Evolutionary conservation across 2,113 vertebrate genomes (phyloP).

Genomic region (Corydoras maculifer): DNA sequence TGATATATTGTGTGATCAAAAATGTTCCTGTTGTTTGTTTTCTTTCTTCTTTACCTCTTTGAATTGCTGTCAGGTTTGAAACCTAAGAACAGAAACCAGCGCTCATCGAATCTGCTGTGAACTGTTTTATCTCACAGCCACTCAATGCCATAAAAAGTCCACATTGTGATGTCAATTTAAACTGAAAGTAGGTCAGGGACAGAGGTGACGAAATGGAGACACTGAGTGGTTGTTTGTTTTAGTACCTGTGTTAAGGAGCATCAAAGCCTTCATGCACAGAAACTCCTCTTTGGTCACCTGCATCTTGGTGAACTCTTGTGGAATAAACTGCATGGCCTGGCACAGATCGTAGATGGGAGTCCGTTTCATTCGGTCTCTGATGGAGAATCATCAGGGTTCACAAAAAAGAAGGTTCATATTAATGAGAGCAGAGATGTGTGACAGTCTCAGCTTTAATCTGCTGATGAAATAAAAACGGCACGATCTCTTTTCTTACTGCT

Average conservation of each 20-base stretch:
- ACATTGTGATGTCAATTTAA: conserved; percentile 4
- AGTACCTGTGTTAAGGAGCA: conserved; percentile 91
- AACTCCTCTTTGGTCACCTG: conserved; percentile 91
- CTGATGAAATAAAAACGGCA: not conserved
- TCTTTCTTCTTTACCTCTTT: too few relatives aligned
- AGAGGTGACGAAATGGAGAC: not conserved
- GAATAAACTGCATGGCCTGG: conserved; percentile 90
- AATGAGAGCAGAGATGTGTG: too few relatives aligned
- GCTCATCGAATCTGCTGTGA: not conserved
- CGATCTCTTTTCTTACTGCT: not conserved
- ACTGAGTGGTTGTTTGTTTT: not conserved
- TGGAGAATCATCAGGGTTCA: not conserved
- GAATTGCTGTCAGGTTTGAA: too few relatives aligned
- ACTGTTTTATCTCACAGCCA: conserved; percentile 7
- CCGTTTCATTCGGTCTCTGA: conserved; percentile 87
- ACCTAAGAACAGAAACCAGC: not conserved
- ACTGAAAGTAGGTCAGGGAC: not conserved
- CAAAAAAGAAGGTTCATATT: too few relatives aligned
- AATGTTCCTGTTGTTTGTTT: too few relatives aligned
- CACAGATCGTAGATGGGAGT: conserved; percentile 92
- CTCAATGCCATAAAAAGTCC: not conserved
- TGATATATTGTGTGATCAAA: too few relatives aligned
- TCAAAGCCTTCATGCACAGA: conserved; percentile 95
- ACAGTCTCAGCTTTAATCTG: not conserved
- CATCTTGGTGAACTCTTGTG: conserved; percentile 89